Conservation (phyloP, 2,888 invertebrate species). For the Nephrocerus scutellatus region DNA sequence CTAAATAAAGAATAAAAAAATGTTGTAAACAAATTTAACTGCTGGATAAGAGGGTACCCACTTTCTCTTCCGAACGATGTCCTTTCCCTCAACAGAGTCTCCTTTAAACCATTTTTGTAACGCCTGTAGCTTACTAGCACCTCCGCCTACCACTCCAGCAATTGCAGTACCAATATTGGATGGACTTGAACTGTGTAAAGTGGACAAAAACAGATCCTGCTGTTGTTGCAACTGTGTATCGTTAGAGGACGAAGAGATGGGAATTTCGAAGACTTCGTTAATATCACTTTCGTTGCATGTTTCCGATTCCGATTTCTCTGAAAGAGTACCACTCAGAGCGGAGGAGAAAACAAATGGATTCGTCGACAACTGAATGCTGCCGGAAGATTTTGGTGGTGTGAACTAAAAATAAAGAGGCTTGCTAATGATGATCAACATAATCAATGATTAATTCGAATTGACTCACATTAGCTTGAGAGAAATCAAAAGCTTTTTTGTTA, state of each 20-base stretch:
- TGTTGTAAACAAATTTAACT: background rate
- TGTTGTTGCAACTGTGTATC: constrained; percentile 21
- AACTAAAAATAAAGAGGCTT: constrained; percentile 17
- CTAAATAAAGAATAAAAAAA: constrained; percentile 25
- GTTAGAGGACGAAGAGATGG: constrained; percentile 22
- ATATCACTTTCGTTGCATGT: constrained; percentile 21
- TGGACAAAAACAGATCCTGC: constrained; percentile 26
- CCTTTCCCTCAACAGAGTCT: constrained; percentile 37
- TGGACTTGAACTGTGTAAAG: constrained; percentile 22
- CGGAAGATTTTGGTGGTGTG: constrained; percentile 30
- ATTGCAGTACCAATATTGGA: constrained; percentile 45
- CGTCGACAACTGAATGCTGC: constrained; percentile 30
- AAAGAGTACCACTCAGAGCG: too few species aligned
- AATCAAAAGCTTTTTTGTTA: constrained; percentile 35
- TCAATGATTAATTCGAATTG: too few species aligned
- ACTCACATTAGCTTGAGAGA: constrained; percentile 29
- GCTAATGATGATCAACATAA: too few species aligned
- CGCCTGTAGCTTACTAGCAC: constrained; percentile 46
- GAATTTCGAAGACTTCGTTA: constrained; percentile 24
- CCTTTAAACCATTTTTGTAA: constrained; percentile 48
- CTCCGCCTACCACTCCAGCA: constrained; percentile 47
- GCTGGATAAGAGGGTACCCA: too few species aligned
- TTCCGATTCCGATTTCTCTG: constrained; percentile 20
- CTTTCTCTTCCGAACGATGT: constrained; percentile 22
- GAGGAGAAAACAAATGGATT: constrained; percentile 39